Conservation (phyloP, 2,797 vertebrate species). For the Coregonus sp. region DNA sequence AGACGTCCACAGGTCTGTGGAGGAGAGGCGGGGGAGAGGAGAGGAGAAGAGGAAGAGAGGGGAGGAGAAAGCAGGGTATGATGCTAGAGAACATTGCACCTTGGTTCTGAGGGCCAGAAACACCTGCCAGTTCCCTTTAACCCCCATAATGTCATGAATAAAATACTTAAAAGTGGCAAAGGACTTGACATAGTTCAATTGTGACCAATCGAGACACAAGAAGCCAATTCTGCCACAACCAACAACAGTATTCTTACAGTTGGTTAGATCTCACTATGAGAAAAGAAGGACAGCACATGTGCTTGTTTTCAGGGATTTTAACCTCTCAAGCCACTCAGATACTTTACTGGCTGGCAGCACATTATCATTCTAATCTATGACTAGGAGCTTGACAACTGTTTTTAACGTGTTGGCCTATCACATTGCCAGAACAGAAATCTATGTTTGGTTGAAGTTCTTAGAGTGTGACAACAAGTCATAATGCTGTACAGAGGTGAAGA, state of each 20-base stretch:
- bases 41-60: conserved; percentile 5
- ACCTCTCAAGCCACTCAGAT: not conserved
- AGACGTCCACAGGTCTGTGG: not conserved
- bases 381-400: too few species aligned
- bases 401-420: too few species aligned
- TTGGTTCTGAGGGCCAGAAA: conserved; percentile 58
- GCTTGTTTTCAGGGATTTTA: not conserved
- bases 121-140: conserved; percentile 61
- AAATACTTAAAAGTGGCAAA: conserved; percentile 62
- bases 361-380: too few species aligned
- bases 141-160: conserved; percentile 74
- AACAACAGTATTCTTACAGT: conserved; percentile 52
- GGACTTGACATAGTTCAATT: conserved; percentile 65
- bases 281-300: conserved; percentile 13
- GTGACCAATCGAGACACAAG: conserved; percentile 45
- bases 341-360: not conserved
- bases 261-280: conserved; percentile 70
- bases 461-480: not conserved
- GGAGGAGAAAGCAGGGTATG: conserved; percentile 40
- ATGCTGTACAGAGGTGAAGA: not conserved
- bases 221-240: conserved; percentile 59
- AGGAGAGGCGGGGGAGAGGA: conserved; percentile 17
- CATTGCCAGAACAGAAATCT: too few species aligned
- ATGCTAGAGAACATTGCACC: conserved; percentile 66
- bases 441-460: not conserved